A percentile compares a stretch with the other conserved stretches of the same genome.
These are phyloP conservation scores for Tuta absoluta DNA, from an alignment of 2,888 invertebrate genomes.

Conservation along the genomic window DNA sequence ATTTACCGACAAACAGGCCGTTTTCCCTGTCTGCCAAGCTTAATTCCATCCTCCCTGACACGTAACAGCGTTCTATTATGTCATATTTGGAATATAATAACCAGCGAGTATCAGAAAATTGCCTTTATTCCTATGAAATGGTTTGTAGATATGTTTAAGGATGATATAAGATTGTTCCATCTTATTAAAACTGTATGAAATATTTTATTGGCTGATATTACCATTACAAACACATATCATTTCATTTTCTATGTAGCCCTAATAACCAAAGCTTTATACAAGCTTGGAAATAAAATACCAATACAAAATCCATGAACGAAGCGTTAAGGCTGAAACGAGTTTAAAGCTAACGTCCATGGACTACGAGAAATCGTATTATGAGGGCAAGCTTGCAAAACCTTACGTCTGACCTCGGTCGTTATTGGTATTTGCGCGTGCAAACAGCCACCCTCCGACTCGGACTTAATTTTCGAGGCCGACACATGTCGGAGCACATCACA, in stretches of 20 bases:
- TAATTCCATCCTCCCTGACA: constrained; percentile 52
- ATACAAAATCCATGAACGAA: constrained; percentile 6
- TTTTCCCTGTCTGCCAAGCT: constrained; percentile 43
- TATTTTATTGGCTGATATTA: too few relatives aligned
- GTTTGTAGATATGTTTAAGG: constrained; percentile 40
- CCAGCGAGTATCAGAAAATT: constrained; percentile 54
- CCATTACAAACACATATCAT: too few relatives aligned
- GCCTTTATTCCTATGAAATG: constrained; percentile 54
- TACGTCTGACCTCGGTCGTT: constrained; percentile 32
- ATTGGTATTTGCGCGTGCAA: constrained; percentile 45
- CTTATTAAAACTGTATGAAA: not conserved
- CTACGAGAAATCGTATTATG: constrained; percentile 7
- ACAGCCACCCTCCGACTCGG: constrained; percentile 52
- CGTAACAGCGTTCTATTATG: constrained; percentile 55
- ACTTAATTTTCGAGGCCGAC: constrained; percentile 72
- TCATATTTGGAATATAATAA: constrained; percentile 60
- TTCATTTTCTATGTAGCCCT: too few relatives aligned
- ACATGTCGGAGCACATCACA: constrained; percentile 71
- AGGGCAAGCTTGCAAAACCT: constrained; percentile 18
- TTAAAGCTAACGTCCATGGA: not conserved
- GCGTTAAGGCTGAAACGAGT: not conserved
- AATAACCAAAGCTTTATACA: too few relatives aligned
- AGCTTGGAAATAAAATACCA: not conserved
- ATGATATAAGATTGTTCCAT: constrained; percentile 39
- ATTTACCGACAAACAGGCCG: constrained; percentile 38